These are phyloP conservation scores for Ennomos erosarius DNA, from an alignment of 2,888 invertebrate genomes.

Conservation along the genomic window DNA sequence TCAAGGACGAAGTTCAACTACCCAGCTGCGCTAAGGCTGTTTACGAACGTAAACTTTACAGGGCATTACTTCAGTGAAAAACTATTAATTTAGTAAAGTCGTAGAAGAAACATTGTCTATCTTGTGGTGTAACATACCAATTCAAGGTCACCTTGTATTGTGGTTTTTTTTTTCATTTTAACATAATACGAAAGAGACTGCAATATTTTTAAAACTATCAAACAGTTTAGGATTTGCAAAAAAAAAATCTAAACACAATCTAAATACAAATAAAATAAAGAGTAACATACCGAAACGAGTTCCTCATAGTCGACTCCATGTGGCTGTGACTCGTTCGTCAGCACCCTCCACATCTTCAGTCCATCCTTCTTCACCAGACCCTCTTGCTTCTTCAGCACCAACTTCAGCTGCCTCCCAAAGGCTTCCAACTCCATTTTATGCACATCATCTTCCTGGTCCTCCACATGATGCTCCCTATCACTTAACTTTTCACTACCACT, in stretches of 20 bases:
- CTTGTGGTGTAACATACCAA: no score
- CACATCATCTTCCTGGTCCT: slow-evolving; percentile 80
- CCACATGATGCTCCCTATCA: slow-evolving; percentile 65
- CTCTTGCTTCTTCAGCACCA: slow-evolving; percentile 90
- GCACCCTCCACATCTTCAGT: slow-evolving; percentile 92
- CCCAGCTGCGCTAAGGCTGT: no score
- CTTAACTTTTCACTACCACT: slow-evolving; percentile 53
- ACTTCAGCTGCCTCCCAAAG: slow-evolving; percentile 90
- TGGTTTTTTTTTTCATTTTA: no score
- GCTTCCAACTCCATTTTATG: slow-evolving; percentile 90
- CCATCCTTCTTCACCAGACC: slow-evolving; percentile 91
- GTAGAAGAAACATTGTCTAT: no score
- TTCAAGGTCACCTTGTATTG: no score
- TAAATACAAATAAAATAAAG: not conserved
- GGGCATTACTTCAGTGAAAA: no score
- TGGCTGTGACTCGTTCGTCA: slow-evolving; percentile 90
- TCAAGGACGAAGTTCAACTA: no score
- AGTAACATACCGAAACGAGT: slow-evolving; percentile 88
- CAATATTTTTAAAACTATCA: no score
- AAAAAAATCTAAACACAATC: not conserved
- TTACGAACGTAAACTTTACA: no score
- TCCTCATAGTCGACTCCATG: slow-evolving; percentile 93
- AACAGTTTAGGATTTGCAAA: no score
- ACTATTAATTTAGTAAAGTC: no score
- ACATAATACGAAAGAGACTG: no score